Conservation (phyloP, 2,888 invertebrate species). For the Girardia tigrina region DNA sequence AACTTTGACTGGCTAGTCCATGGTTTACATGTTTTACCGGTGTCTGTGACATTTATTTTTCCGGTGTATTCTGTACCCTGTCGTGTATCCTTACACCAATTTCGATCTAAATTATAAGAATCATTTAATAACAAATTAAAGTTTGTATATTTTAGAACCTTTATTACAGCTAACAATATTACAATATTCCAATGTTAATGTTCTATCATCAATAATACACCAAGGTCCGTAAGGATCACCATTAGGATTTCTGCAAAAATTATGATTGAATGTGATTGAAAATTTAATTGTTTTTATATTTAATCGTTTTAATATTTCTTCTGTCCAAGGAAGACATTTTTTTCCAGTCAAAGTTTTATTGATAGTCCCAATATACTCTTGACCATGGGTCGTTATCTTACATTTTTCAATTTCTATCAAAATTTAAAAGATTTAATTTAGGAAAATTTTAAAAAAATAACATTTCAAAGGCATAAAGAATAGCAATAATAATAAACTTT, state of each 20-base stretch:
- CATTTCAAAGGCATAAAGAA: no score
- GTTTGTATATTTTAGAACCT: background rate
- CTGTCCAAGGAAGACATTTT: background rate
- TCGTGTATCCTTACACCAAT: background rate
- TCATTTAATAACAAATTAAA: no score
- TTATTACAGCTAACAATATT: background rate
- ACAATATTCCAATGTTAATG: conserved; percentile 19
- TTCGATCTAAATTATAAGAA: no score
- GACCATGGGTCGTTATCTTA: background rate
- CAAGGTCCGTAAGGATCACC: background rate
- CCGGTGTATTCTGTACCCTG: background rate
- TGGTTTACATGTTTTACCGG: background rate
- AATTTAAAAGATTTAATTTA: no score
- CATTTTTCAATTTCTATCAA: background rate
- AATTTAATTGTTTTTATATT: background rate
- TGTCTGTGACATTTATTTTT: background rate
- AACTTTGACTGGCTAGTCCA: background rate
- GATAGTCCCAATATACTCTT: background rate
- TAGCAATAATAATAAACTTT: no score
- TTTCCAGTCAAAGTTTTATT: background rate
- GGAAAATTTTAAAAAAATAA: no score
- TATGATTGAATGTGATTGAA: background rate
- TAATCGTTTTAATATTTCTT: background rate
- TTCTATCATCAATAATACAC: background rate
- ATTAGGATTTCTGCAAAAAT: background rate